Evolutionary conservation across 2,797 vertebrate genomes (phyloP), one percentile per base, ranked within the genome.

Genomic region (Acestrorhynchus altus): DNA sequence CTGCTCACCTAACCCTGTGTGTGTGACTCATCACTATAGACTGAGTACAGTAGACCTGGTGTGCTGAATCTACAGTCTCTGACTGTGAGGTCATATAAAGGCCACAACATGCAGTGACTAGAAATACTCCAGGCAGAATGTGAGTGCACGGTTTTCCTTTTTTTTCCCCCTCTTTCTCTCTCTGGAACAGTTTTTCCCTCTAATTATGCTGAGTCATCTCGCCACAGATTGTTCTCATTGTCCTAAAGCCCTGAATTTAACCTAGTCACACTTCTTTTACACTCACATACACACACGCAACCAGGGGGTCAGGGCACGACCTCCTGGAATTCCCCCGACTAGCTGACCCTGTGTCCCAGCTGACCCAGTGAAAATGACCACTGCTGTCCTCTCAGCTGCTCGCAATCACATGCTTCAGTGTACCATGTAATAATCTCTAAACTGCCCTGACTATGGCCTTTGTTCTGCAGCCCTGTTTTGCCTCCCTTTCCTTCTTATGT

Each of bases 371-470:
- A 86, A 81, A 84, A 74, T 72, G 75, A 79, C 83, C 82, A 78
- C 72, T 75, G 67, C 54, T 71, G 78, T 82, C 79, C 83, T 78
- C 83, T 86, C 83, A 78, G 80, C 83, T 81, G 76, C 80, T 77
- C 65, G 78, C 83, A 87, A 86, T 86, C 77, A 84, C 83, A 84
- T 86, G 85, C 83, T 83, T 88, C 86, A 87, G 24, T 81, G 83
- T 83, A 84, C 77, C 84, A 87, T 78, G 80, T 83, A 85, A 86
- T 86, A 83, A 83, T 82, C 74, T 79, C 76, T 73, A 70, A 79
- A 74, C 84, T 84, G 76, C 52, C 59, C 81, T 66, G 72, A 84
- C 75, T 68, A 57, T 71, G 79, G 69, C 35, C 76, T 84, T 82
- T 84, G 76, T 86, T 86, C 70, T 61, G 35, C 66, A 69, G 70